These are phyloP conservation scores for Conus canariensis DNA, from an alignment of 2,888 invertebrate species.

Conservation along the genomic window DNA sequence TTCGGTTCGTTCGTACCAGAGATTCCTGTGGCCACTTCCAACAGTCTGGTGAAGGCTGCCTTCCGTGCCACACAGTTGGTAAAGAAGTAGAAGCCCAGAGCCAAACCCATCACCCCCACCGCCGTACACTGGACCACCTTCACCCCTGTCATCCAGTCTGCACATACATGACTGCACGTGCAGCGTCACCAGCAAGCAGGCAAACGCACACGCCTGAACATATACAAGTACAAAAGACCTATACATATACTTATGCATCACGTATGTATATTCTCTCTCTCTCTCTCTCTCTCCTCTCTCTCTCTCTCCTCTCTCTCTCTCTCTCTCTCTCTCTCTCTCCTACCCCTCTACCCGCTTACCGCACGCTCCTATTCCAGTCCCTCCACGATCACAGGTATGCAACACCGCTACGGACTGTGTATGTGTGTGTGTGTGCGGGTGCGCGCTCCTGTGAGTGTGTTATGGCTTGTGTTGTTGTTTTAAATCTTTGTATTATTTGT, in stretches of 20 bases:
- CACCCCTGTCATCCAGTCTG: conserved; percentile 2
- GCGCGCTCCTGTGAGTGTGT: no score
- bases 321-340: no score
- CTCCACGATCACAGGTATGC: no score
- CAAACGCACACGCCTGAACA: conserved; percentile 1
- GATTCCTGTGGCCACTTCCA: neutral
- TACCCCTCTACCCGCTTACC: no score
- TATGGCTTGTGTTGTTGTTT: no score
- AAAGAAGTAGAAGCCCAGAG: neutral
- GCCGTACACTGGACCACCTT: neutral
- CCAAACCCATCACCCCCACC: neutral
- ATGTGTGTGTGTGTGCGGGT: no score
- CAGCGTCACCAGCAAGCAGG: neutral
- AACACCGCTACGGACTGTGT: no score
- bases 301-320: no score
- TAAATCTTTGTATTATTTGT: no score
- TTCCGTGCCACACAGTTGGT: conserved; percentile 8
- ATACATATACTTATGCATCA: neutral
- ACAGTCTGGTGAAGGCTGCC: neutral
- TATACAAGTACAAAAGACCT: neutral
- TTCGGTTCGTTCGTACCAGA: neutral
- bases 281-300: no score
- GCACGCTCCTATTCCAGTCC: no score
- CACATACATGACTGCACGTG: neutral
- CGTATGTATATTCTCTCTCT: no score